Evolutionary conservation across 2,888 invertebrate species (phyloP), one percentile per base, ranked within the genome.

Genomic region (Argynnis bischoffii): DNA sequence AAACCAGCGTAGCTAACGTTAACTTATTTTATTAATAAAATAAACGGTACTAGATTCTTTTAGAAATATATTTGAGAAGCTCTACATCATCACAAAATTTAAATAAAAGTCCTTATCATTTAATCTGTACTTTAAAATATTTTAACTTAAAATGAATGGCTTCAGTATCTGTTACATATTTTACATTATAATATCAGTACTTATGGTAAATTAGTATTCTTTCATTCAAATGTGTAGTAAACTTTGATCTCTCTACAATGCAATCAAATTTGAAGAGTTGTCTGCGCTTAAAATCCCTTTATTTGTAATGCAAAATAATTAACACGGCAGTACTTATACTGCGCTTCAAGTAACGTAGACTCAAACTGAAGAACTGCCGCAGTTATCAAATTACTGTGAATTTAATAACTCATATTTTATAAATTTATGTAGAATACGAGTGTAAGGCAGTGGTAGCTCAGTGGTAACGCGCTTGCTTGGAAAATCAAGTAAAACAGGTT

Each of bases 291-390:
- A 61, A 60, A 61, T 16, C 61, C 50, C 50, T 61, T 61, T 61
- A 61, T 61, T 61, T 61, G 61, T 61, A 61, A 61, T 61, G 61
- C 35, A 61, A 50, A 59, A 59, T 59, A 48, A 59, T 59, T 59
- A 59, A 59, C 46, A 46, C 57, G 26, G 57, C 57, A 47, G 57
- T 59, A 59, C 57, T 59, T 18, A 15, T 21, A 47, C 57, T n/a
- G 57, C 15, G 47, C 21, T 48, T 47, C 57, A 59, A 59, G 21
- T n/a, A 11, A 59, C 57, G 57, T 47, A 47, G 15, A 59, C n/a
- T 59, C 35, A 41, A 41, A 41, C 47, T 59, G 26, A 59, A 59
- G 57, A 59, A 47, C 11, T 59, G 57, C 21, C 21, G 15, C 57
- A n/a, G 57, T 59, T 59, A 59, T 47, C 47, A 26, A 59, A 59